Percentiles rank a stretch among this genome's conserved stretches.
Conservation (phyloP, 2,797 vertebrate genomes). For the Pangasius larnaudii region DNA sequence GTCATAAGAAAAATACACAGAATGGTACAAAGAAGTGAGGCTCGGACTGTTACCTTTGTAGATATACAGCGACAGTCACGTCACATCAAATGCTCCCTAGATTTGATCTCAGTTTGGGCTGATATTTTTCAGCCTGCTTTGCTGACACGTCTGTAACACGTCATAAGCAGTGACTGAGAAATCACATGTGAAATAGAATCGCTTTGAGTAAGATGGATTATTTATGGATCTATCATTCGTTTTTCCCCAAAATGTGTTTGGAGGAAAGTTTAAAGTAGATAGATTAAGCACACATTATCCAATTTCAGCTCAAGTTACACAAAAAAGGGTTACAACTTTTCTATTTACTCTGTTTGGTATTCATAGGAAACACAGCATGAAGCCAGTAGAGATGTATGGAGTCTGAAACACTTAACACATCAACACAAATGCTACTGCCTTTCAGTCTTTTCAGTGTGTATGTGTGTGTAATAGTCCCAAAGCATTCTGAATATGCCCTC, state of each 20-base stretch:
- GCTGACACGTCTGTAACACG: background rate
- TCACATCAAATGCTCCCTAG: background rate
- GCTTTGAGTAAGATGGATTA: background rate
- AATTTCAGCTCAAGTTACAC: background rate
- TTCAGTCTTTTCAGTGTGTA: background rate
- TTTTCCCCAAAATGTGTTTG: background rate
- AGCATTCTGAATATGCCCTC: background rate
- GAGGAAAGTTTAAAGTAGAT: background rate
- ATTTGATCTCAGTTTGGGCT: background rate
- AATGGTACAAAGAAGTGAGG: background rate
- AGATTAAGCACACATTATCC: background rate
- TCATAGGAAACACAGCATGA: background rate
- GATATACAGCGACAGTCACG: background rate
- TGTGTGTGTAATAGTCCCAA: background rate
- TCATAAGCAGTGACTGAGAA: background rate
- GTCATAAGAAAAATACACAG: background rate
- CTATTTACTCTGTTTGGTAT: background rate
- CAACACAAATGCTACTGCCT: background rate
- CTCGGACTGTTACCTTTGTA: background rate
- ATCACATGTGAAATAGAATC: background rate
- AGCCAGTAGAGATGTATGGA: background rate
- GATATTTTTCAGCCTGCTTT: background rate
- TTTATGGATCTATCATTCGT: background rate
- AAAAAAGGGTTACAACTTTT: background rate
- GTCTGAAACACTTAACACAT: background rate